Evolutionary conservation across 2,888 invertebrate genomes (phyloP), one percentile per base, ranked within the genome.

Genomic region (Sesia apiformis): DNA sequence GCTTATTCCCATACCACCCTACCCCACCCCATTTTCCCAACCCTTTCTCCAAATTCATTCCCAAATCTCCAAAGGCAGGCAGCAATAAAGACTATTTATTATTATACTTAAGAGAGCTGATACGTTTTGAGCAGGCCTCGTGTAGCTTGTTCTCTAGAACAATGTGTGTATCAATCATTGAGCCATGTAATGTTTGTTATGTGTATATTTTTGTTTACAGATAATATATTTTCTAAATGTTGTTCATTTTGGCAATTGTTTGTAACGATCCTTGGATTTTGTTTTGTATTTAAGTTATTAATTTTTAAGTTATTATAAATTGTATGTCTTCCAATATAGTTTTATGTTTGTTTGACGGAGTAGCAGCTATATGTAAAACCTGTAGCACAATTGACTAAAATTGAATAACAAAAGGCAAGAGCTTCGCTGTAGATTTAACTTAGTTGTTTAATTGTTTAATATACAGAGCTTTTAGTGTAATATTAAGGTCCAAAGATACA

Each of bases 401-500:
- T 76, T 79, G 77, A 68, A 67, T 58, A 64, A 61, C 61, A 64
- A 57, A 61, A 61, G 62, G 63, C 72, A 69, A 69, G 72, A 74
- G 84, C 80, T 84, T 84, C 69, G 74, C 74, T 72, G 63, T 77
- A 78, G 75, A 64, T 74, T 76, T 38, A 81, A 77, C 66, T 72
- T 81, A 78, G 71, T 78, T 70, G 67, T 76, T 70, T 63, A 64
- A 59, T 58, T 63, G 62, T 50, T 50, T 50, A 50, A 38, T 68
- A 72, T 70, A 70, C 67, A 67, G 82, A 83, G 81, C 82, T 83
- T 84, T 63, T 85, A 82, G 78, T 67, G 65, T 78, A 74, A 75
- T 66, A 65, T 55, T 84, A 85, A 85, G 84, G 80, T 83, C 87
- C 87, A 87, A 88, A 88, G 86, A 86, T 76, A 69, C 67, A 66